Conservation (phyloP, 2,888 invertebrate species). For the Odontocerum albicorne region DNA sequence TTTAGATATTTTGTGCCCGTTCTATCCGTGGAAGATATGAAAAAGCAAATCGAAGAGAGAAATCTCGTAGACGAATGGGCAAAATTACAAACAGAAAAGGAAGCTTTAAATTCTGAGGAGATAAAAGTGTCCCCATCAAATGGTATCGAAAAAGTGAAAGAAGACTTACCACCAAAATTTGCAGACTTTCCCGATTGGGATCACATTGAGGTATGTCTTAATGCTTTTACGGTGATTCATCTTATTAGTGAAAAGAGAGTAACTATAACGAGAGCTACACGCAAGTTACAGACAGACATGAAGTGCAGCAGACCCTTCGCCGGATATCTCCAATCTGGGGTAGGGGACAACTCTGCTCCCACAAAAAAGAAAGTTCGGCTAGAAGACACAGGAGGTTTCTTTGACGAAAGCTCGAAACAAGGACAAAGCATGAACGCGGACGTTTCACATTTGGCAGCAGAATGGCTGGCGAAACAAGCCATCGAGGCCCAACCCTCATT, state of each 20-base stretch:
- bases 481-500: conserved; percentile 43
- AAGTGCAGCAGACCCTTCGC: conserved; percentile 30
- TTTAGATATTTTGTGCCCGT: conserved; percentile 56
- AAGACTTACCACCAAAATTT: conserved; percentile 24
- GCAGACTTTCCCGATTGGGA: conserved; percentile 27
- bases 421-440: conserved; percentile 25
- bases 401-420: conserved; percentile 29
- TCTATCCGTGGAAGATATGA: conserved; percentile 39
- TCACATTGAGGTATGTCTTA: conserved; percentile 54
- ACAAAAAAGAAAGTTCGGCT: conserved; percentile 36
- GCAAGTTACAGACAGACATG: conserved; percentile 23
- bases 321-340: conserved; percentile 6
- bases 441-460: conserved; percentile 31
- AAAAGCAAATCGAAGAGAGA: conserved; percentile 33
- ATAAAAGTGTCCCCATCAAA: not conserved
- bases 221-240: conserved; percentile 58
- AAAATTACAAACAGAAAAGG: conserved; percentile 1
- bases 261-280: conserved; percentile 29
- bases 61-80: conserved; percentile 7
- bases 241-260: conserved; percentile 58
- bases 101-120: not conserved
- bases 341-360: conserved; percentile 19
- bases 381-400: conserved; percentile 20
- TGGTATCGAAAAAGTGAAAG: not conserved
- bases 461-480: conserved; percentile 38